These are phyloP conservation scores for Eretmochelys imbricata DNA, from an alignment of 2,113 vertebrate genomes.

Conservation along the genomic window DNA sequence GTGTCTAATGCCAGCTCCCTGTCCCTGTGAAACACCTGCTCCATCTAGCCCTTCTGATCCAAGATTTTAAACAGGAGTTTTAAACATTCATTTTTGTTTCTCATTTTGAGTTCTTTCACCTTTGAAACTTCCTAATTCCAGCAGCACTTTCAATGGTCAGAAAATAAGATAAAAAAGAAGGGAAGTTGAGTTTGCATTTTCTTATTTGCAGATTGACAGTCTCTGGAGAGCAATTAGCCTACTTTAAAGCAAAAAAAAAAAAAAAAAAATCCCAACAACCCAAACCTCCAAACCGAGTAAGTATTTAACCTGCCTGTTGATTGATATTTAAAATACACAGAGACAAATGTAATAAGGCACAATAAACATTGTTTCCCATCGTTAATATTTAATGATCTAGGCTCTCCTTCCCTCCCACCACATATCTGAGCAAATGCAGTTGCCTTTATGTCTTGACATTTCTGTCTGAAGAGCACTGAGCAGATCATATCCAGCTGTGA, in stretches of 20 bases:
- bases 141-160: constrained; percentile 30
- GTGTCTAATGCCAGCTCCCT: rapidly evolving
- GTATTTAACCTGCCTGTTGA: constrained; percentile 84
- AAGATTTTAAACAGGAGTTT: neutral
- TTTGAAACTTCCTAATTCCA: neutral
- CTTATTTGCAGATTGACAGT: constrained; percentile 76
- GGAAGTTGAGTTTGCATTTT: constrained; percentile 78
- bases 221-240: constrained; percentile 90
- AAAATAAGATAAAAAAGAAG: constrained; percentile 42
- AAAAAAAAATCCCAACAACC: neutral
- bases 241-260: constrained; percentile 82
- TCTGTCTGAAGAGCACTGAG: neutral
- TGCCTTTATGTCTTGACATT: neutral
- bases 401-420: neutral
- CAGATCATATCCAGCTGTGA: neutral
- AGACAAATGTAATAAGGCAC: constrained; percentile 21
- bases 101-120: neutral
- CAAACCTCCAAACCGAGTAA: constrained; percentile 70
- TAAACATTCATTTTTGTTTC: neutral
- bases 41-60: rapidly evolving
- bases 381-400: neutral
- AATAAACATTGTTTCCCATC: neutral
- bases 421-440: neutral
- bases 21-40: rapidly evolving
- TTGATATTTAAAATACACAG: constrained; percentile 75